Evolutionary conservation across 2,888 invertebrate genomes (phyloP), one percentile per base, ranked within the genome.

Genomic region (Candidula unifasciata): DNA sequence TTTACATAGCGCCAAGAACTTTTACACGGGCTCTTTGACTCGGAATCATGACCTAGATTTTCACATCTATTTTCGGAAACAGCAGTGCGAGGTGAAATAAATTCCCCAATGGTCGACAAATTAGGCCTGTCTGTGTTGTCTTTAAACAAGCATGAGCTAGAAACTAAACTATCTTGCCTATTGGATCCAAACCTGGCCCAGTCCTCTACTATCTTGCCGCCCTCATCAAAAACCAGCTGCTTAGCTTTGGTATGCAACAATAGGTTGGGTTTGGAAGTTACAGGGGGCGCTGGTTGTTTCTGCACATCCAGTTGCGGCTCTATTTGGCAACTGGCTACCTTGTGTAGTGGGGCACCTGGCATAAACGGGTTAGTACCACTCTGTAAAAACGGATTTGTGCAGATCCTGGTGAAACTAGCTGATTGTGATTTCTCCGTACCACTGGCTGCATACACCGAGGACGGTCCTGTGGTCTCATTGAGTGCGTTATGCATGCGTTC

Each of bases 321-420:
- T 13, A n/a, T 3, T 44, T 44, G 27, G 35, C 5, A 3, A 8
- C 2, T 27, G 13, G 44, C 27, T n/a, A 52, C n/a, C 27, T 18
- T 13, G 16, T 52, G 10, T 52, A 30, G 13, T 52, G 73, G 73
- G 10, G 52, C 73, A 21, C 73, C 27, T 27, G 73, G 27, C 27
- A 52, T 35, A 74, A 74, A 74, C 3, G 73, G 73, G n/a, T 74
- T 74, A 5, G 52, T 74, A n/a, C 3, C 27, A 27, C 27, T 35
- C 24, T 44, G 52, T 18, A n/a, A 33, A 27, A 74, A 74, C 3
- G 73, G 73, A 35, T 74, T 74, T 74, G 73, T 74, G 52, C 8
- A n/a, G 52, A 6, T 8, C n/a, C 18, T 6, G 8, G 73, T 52
- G 30, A 27, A 44, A 1, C n/a, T 74, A 8, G 73, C 73, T 21